Percentiles rank a stretch among this genome's conserved stretches.
Conservation (phyloP, 2,888 invertebrate genomes). For the Margaritifera margaritifera region DNA sequence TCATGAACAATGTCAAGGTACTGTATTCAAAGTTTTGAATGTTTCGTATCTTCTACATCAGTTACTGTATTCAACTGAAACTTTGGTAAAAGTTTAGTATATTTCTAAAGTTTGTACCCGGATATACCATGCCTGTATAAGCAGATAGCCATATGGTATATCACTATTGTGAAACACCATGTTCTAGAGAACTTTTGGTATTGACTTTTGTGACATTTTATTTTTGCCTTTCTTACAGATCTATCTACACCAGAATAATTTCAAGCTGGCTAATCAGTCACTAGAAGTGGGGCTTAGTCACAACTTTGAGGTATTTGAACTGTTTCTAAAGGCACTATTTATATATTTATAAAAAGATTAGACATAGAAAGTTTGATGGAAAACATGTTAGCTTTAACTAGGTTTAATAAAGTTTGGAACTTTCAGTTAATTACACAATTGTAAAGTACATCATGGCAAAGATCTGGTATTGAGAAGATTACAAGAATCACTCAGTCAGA, state of each 20-base stretch:
- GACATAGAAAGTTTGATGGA: background rate
- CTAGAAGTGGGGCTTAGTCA: constrained; percentile 92
- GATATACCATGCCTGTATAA: no score
- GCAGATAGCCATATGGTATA: no score
- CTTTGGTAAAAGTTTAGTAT: no score
- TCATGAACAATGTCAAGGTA: no score
- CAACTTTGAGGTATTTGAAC: constrained; percentile 83
- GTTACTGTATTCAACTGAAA: no score
- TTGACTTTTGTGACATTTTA: background rate
- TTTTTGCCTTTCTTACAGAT: constrained; percentile 73
- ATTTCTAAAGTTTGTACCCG: no score
- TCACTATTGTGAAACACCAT: background rate
- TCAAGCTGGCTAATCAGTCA: constrained; percentile 86
- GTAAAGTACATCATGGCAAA: no score
- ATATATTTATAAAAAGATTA: background rate
- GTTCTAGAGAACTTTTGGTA: background rate
- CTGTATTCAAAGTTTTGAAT: no score
- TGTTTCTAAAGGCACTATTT: background rate
- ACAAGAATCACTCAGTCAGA: no score
- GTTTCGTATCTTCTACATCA: no score
- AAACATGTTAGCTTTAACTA: background rate
- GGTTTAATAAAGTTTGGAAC: no score
- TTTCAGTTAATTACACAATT: background rate
- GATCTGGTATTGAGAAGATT: no score
- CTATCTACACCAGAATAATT: constrained; percentile 78